Evolutionary conservation across 2,797 vertebrate genomes (phyloP), one percentile per base, ranked within the genome.

Genomic region (Muraenolepis orangiensis): DNA sequence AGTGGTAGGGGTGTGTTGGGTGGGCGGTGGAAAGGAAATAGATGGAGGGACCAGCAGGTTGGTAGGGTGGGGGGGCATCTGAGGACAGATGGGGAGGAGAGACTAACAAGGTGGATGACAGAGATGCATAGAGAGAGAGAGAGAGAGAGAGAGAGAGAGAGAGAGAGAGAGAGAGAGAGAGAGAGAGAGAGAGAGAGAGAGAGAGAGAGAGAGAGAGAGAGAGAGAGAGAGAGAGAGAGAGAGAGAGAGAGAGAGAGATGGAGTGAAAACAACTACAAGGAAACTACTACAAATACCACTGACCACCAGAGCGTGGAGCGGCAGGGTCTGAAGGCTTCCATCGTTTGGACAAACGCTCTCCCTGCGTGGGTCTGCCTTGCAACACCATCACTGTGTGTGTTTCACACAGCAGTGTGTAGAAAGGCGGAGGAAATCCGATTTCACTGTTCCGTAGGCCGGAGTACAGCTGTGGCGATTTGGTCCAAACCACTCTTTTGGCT

Each of bases 181-280:
- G 74, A 72, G 75, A 69, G 51, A 72, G 74, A 77, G 64, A 76
- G 72, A 77, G 73, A 75, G 51, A 71, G 26, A 38, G 71, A 73
- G n/a, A 34, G 7, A 6, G 26, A 29, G 28, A 57, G 30, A 34
- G 68, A 68, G 7, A 74, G 34, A 29, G n/a, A n/a, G n/a, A n/a
- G n/a, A n/a, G n/a, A n/a, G n/a, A n/a, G n/a, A n/a, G 30, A 34
- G 68, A 68, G 7, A 74, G 34, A 29, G 32, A 31, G 51, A 76
- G 74, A 72, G 75, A 69, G 51, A 72, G 74, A 77, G 64, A 76
- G 72, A 77, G 73, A 75, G 51, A 71, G 26, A 38, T 72, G 73
- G n/a, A 34, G 7, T n/a, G 26, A 29, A 66, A 57, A 5, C 20
- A n/a, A n/a, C 51, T 6, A 12, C 13, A 42, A 42, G 2, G 14